Evolutionary conservation across 2,113 vertebrate genomes (phyloP), one percentile per base, ranked within the genome.

Genomic region (Sinocyclocheilus maitianheensis): DNA sequence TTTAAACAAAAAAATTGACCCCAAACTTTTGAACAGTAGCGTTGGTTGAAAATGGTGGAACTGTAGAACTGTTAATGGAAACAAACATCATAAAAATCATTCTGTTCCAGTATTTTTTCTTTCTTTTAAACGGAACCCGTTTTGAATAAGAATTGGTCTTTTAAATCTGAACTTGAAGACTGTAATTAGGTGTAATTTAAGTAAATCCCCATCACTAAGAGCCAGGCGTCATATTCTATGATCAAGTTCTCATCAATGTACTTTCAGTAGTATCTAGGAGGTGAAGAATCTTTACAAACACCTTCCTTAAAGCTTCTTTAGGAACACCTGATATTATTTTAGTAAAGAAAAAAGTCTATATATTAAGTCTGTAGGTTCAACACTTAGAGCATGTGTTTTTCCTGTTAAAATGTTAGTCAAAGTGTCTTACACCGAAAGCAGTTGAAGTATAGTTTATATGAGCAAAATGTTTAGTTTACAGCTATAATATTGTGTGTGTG

Each of bases 401-500:
- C 67, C 1, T 10, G 8, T 37, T 37, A 37, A 34, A 37, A 67
- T 67, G 2, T 16, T 67, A 30, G 24, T 30, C 26, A 30, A 67
- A 37, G 14, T 69, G 20, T n/a, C 4, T 11, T 72, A 18, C 9
- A 4, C 69, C 34, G 40, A 43, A 71, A 72, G 1, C 18, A 22
- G 34, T 72, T 5, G 4, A 9, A 43, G 18, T 22, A 22, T 72
- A 10, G 3, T 18, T 22, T 20, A 22, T 72, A 40, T 72, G 8
- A 71, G 16, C 16, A 37, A 40, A 40, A 22, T 22, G 30, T 34
- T 34, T 71, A 20, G 67, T 6, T 80, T 51, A 4, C n/a, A 78
- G n/a, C 51, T 16, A 34, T 60, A n/a, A 48, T 16, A 14, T 18
- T 85, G 16, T 89, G 12, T 85, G 43, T 85, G 72, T 83, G 53